Conservation (phyloP, 2,888 invertebrate genomes). For the Tiphia femorata region DNA sequence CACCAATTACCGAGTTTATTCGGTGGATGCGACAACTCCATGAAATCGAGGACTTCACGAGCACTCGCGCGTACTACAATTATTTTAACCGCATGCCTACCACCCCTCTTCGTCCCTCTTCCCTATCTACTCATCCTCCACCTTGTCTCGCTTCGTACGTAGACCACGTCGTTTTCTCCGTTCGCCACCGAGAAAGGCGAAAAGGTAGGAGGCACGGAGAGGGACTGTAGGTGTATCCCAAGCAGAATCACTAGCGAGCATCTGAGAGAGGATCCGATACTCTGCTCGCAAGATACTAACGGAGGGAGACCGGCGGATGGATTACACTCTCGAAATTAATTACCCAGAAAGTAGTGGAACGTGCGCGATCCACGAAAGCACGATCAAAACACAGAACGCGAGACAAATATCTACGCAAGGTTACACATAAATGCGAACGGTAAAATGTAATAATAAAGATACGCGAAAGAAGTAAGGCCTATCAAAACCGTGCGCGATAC, state of each 20-base stretch:
- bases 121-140: constrained; percentile 12
- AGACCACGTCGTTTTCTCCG: not conserved
- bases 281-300: not conserved
- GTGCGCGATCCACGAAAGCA: too few relatives aligned
- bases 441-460: too few relatives aligned
- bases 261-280: too few relatives aligned
- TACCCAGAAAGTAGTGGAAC: too few relatives aligned
- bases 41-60: constrained; percentile 52
- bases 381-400: too few relatives aligned
- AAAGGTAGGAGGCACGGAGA: not conserved
- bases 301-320: not conserved
- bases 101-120: constrained; percentile 27
- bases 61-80: constrained; percentile 14
- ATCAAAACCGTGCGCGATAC: too few relatives aligned
- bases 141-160: not conserved
- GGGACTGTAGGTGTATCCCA: too few relatives aligned
- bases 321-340: not conserved
- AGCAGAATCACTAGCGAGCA: too few relatives aligned
- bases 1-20: constrained; percentile 55
- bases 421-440: too few relatives aligned
- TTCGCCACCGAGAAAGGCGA: too few relatives aligned
- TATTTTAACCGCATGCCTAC: constrained; percentile 17
- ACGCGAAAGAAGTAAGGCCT: too few relatives aligned
- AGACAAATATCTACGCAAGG: too few relatives aligned
- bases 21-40: constrained; percentile 49